Conservation (phyloP, 35 echinoderm and acorn worm species). For the Stichopus chloronotus region DNA sequence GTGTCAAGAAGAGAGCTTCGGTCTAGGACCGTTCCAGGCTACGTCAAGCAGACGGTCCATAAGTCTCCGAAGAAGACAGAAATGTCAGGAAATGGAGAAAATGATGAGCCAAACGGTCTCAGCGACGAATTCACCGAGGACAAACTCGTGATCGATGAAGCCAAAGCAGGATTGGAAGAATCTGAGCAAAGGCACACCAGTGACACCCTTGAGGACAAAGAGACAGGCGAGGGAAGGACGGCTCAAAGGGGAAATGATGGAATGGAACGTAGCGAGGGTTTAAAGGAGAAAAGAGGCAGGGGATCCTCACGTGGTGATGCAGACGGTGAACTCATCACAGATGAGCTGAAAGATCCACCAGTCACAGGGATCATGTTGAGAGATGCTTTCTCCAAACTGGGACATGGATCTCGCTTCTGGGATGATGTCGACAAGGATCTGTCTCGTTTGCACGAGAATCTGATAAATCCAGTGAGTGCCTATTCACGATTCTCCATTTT, state of each 20-base stretch:
- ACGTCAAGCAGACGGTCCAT: neutral
- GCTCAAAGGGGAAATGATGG: neutral
- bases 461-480: neutral
- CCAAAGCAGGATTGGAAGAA: neutral
- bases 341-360: neutral
- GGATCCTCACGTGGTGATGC: neutral
- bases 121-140: neutral
- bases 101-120: neutral
- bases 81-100: neutral
- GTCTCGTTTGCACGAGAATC: neutral
- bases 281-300: too few species aligned
- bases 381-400: neutral
- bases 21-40: constrained; percentile 22
- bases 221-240: neutral
- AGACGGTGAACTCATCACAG: neutral
- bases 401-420: constrained; percentile 3
- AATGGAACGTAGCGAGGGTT: neutral
- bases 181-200: neutral
- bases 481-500: neutral
- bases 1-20: neutral
- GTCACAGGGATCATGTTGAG: neutral
- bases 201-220: neutral
- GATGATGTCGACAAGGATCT: constrained; percentile 1
- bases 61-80: neutral
- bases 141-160: neutral